These are phyloP conservation scores for Tanypteryx hageni DNA, from an alignment of 2,888 invertebrate genomes.

Conservation along the genomic window DNA sequence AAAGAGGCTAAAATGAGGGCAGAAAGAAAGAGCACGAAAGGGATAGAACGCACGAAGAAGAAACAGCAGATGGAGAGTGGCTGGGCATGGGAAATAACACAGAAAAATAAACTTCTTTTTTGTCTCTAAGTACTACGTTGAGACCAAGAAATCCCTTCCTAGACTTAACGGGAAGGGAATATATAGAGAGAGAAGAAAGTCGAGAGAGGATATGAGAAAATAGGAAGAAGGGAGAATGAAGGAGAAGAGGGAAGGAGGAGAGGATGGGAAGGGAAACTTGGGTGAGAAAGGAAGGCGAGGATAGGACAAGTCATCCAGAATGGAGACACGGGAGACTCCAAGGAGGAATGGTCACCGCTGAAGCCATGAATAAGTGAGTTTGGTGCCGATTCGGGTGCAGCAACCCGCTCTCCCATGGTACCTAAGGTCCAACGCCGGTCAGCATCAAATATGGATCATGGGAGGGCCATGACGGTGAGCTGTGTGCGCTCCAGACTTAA, in stretches of 20 bases:
- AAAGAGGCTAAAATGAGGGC: too few species aligned
- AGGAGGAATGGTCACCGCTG: conserved; percentile 24
- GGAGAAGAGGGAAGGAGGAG: background rate
- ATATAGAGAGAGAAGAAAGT: background rate
- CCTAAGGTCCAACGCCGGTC: background rate
- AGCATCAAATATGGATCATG: conserved; percentile 26
- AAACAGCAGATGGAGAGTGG: too few species aligned
- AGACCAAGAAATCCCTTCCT: background rate
- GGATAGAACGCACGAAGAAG: too few species aligned
- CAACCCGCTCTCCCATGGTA: background rate
- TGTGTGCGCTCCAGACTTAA: background rate
- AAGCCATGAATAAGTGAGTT: conserved; percentile 19
- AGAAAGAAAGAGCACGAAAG: too few species aligned
- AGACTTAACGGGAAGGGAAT: background rate
- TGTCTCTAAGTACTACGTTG: background rate
- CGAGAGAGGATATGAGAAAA: background rate
- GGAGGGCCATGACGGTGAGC: background rate
- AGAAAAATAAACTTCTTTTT: too few species aligned
- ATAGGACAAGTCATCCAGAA: background rate
- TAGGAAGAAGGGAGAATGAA: background rate
- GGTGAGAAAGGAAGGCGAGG: background rate
- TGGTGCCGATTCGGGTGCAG: background rate
- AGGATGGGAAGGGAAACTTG: background rate
- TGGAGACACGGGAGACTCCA: background rate
- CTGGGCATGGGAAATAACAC: too few species aligned